A percentile compares a stretch with the other conserved stretches of the same genome.
These are phyloP conservation scores for Tapera naevia DNA, from an alignment of 2,797 vertebrate genomes.

Conservation along the genomic window DNA sequence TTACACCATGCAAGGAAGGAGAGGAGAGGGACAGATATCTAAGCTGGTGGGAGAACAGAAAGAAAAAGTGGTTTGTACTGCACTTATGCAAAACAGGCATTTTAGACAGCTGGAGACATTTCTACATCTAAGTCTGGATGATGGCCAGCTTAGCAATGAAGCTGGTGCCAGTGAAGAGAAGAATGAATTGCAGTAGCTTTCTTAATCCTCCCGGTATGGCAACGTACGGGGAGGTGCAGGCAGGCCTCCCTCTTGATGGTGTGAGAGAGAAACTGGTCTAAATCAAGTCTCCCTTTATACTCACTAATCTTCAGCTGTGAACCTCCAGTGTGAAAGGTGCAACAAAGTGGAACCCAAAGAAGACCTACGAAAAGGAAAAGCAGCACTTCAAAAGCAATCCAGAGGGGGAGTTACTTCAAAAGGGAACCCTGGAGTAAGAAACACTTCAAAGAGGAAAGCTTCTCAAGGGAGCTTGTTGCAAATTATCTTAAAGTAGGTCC, in stretches of 20 bases:
- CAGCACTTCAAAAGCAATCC: constrained; percentile 60
- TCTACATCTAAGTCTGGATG: not conserved
- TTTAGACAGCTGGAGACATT: not conserved
- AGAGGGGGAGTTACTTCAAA: constrained; percentile 60
- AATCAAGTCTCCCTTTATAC: not conserved
- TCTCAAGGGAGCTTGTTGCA: constrained; percentile 37
- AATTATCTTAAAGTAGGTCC: constrained; percentile 47
- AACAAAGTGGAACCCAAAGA: constrained; percentile 23
- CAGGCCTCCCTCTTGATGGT: not conserved
- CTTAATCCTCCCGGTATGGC: not conserved
- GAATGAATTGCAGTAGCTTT: not conserved
- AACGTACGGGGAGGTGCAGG: not conserved
- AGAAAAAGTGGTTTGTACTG: not conserved
- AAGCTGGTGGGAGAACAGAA: not conserved
- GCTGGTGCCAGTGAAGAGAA: not conserved
- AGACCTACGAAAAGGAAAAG: constrained; percentile 16
- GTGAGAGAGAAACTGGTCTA: not conserved
- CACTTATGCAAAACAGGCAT: not conserved
- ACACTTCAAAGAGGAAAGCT: constrained; percentile 48
- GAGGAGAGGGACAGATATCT: not conserved
- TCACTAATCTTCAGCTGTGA: constrained; percentile 12
- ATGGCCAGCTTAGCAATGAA: not conserved
- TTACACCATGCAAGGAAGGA: not conserved
- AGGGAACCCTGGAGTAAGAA: constrained; percentile 47
- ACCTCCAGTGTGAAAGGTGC: not conserved